phyloP scores from a whole-genome alignment of 2,888 invertebrate species.

The Drosophila incognita region DNA sequence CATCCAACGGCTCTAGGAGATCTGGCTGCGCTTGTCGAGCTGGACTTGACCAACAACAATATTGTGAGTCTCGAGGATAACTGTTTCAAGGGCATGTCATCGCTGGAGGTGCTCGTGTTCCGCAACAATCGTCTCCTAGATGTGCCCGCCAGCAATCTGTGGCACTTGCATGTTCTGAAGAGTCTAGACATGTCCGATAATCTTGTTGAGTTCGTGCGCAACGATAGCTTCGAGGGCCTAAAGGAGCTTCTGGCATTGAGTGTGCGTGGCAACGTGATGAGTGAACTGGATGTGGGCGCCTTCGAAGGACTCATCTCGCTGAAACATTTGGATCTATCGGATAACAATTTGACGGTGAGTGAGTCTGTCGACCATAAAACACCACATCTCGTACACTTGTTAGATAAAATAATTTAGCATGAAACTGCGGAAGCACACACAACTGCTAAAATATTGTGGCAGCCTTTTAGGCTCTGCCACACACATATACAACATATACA shows the following conservation, averaged over 20 bases:
- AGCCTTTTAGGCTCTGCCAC: slow-evolving; percentile 29
- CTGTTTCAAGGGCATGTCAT: slow-evolving; percentile 89
- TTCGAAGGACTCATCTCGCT: slow-evolving; percentile 91
- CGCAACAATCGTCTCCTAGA: slow-evolving; percentile 92
- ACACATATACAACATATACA: slow-evolving; percentile 3
- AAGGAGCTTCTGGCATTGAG: slow-evolving; percentile 90
- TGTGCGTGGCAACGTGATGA: slow-evolving; percentile 91
- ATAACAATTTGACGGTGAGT: slow-evolving; percentile 91
- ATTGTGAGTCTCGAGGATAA: slow-evolving; percentile 90
- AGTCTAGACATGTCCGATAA: slow-evolving; percentile 92
- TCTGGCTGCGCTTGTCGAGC: slow-evolving; percentile 89
- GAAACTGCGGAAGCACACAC: slow-evolving; percentile 22
- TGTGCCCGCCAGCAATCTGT: slow-evolving; percentile 89
- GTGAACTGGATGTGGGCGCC: slow-evolving; percentile 89
- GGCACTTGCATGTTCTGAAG: slow-evolving; percentile 89
- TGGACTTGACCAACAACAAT: slow-evolving; percentile 91
- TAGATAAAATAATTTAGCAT: slow-evolving; percentile 56
- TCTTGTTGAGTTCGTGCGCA: slow-evolving; percentile 90
- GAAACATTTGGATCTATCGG: slow-evolving; percentile 90
- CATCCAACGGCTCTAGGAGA: slow-evolving; percentile 92
- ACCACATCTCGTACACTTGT: slow-evolving; percentile 51
- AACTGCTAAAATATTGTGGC: slow-evolving; percentile 50
- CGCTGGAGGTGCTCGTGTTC: slow-evolving; percentile 90
- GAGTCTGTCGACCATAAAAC: slow-evolving; percentile 14
- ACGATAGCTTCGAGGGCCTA: slow-evolving; percentile 90